These are phyloP conservation scores for Pollenia amentaria DNA, from an alignment of 2,888 invertebrate genomes.

Conservation along the genomic window DNA sequence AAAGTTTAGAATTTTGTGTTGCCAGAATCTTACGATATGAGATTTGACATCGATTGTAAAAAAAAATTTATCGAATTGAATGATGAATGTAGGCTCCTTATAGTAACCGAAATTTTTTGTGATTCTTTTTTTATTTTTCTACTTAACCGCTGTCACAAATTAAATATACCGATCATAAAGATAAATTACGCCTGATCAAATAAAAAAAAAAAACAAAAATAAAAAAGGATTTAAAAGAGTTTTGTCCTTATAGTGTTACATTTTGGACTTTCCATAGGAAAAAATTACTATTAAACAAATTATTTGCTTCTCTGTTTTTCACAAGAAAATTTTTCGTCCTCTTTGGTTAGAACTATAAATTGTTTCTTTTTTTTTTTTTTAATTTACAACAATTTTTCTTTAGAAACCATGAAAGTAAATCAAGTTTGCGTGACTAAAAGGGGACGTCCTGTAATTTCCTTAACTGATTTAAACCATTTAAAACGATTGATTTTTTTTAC, in stretches of 20 bases:
- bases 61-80: too few relatives aligned
- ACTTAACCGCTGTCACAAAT: too few relatives aligned
- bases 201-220: too few relatives aligned
- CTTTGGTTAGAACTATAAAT: conserved; percentile 7
- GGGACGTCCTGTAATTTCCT: background rate
- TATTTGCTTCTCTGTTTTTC: background rate
- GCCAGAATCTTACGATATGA: too few relatives aligned
- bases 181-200: too few relatives aligned
- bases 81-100: too few relatives aligned
- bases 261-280: background rate
- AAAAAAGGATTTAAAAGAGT: too few relatives aligned
- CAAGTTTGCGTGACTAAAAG: conserved; percentile 23
- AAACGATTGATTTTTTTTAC: conserved; percentile 24
- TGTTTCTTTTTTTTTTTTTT: conserved; percentile 13
- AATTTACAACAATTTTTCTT: conserved; percentile 26
- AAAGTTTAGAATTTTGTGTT: too few relatives aligned
- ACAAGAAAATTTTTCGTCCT: background rate
- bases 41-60: too few relatives aligned
- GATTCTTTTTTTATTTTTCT: too few relatives aligned
- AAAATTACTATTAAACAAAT: background rate
- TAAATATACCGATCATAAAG: too few relatives aligned
- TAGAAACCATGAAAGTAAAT: background rate
- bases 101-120: too few relatives aligned
- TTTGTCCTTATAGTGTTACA: background rate
- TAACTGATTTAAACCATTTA: conserved; percentile 15